Percentiles rank a stretch among this genome's conserved stretches.
These are phyloP conservation scores for Lasius fuliginosus DNA, from an alignment of 2,888 invertebrate genomes.

Conservation along the genomic window DNA sequence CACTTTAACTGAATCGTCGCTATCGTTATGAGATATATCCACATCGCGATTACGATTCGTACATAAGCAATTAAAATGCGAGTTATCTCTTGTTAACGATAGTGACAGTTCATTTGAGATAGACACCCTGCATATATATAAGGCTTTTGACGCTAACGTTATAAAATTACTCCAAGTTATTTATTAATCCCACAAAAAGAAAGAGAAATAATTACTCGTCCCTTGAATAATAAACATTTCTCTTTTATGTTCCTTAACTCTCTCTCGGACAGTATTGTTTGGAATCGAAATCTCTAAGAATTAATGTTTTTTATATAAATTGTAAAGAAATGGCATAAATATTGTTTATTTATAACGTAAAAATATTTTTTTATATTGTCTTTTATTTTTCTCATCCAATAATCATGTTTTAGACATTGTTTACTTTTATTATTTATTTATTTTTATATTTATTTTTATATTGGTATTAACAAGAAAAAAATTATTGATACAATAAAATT, in stretches of 20 bases:
- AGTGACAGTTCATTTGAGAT: conserved; percentile 72
- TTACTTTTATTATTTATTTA: neutral
- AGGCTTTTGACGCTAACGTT: conserved; percentile 75
- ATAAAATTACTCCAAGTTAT: conserved; percentile 63
- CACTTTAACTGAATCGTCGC: conserved; percentile 67
- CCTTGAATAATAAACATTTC: conserved; percentile 19
- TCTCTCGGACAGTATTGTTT: neutral
- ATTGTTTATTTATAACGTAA: neutral
- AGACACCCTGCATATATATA: conserved; percentile 75
- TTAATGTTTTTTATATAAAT: neutral
- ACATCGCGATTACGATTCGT: conserved; percentile 25
- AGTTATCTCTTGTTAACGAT: conserved; percentile 62
- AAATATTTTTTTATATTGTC: neutral
- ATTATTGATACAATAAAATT: neutral
- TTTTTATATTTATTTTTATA: conserved; percentile 3
- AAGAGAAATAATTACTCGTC: conserved; percentile 53
- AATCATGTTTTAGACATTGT: neutral
- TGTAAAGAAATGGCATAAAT: neutral
- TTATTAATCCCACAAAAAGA: conserved; percentile 59
- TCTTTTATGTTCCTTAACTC: conserved; percentile 5
- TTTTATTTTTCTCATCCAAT: neutral
- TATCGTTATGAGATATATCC: conserved; percentile 59
- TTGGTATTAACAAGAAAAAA: neutral
- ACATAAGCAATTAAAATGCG: conserved; percentile 21
- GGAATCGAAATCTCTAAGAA: neutral